A percentile compares a stretch with the other conserved stretches of the same genome.
phyloP scores from a whole-genome alignment of 2,888 invertebrate species.

The Netelia virgata region DNA sequence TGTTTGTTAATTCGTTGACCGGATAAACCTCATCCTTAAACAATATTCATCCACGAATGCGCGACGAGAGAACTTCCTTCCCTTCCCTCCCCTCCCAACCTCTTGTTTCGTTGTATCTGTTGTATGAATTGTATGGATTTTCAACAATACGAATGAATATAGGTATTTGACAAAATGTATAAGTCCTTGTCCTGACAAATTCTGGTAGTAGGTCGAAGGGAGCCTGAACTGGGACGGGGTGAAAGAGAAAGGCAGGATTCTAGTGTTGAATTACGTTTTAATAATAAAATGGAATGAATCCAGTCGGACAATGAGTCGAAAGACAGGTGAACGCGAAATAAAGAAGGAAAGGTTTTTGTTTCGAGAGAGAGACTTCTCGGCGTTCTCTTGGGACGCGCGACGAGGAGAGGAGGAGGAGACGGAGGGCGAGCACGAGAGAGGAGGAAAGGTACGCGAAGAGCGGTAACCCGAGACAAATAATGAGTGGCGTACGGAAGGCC shows the following conservation, averaged over 20 bases:
- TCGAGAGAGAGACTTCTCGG: background rate
- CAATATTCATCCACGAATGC: too few relatives aligned
- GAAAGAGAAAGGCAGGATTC: slow-evolving; percentile 8
- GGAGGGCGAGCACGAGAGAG: slow-evolving; percentile 1
- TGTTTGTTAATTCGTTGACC: too few relatives aligned
- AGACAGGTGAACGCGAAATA: slow-evolving; percentile 59
- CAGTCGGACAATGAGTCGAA: slow-evolving; percentile 53
- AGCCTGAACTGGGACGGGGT: background rate
- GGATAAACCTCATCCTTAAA: too few relatives aligned
- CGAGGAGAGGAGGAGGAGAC: slow-evolving; percentile 29
- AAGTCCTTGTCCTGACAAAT: background rate
- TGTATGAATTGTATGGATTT: too few relatives aligned
- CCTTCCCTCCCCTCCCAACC: too few relatives aligned
- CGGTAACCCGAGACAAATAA: slow-evolving; percentile 70
- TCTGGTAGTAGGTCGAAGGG: background rate
- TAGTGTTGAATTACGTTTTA: slow-evolving; percentile 51
- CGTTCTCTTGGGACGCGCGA: slow-evolving; percentile 30
- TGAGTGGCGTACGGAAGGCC: slow-evolving; percentile 66
- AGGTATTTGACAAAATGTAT: too few relatives aligned
- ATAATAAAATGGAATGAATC: slow-evolving; percentile 54
- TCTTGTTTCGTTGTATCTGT: too few relatives aligned
- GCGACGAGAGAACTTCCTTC: too few relatives aligned
- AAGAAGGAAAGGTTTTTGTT: slow-evolving; percentile 47
- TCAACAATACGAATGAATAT: too few relatives aligned
- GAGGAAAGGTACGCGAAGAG: slow-evolving; percentile 56